Conservation (phyloP, 2,113 vertebrate genomes). For the Phoxinus phoxinus region DNA sequence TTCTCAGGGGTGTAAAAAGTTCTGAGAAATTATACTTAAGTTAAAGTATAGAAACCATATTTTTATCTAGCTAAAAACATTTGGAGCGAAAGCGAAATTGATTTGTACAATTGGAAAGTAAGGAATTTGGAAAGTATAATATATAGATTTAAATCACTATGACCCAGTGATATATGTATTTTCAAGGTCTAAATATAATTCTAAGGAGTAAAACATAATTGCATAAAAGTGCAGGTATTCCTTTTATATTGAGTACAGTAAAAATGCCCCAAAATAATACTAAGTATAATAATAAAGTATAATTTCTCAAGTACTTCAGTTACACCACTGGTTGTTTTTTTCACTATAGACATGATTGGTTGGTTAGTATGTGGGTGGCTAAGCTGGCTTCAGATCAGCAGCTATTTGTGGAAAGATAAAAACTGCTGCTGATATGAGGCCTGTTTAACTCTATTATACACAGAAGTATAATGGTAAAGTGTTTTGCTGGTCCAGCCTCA, state of each 20-base stretch:
- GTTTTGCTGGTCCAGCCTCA: neutral
- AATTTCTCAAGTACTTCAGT: neutral
- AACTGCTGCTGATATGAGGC: slow-evolving; percentile 1
- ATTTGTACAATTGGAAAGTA: neutral
- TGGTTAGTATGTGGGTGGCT: slow-evolving; percentile 19
- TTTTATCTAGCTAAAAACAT: neutral
- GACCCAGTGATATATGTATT: neutral
- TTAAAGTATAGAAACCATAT: neutral
- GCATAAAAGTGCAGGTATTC: neutral
- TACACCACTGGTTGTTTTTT: neutral
- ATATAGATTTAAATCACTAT: slow-evolving; percentile 2
- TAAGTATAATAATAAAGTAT: neutral
- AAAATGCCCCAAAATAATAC: neutral
- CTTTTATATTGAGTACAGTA: neutral
- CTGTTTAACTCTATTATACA: slow-evolving; percentile 16
- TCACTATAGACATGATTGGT: slow-evolving; percentile 15
- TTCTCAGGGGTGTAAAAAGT: neutral
- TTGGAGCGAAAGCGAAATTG: neutral
- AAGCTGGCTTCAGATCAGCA: slow-evolving; percentile 23
- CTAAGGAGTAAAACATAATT: neutral
- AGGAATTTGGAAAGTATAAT: no score
- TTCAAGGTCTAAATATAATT: neutral
- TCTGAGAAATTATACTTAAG: neutral
- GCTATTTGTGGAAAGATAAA: slow-evolving; percentile 24
- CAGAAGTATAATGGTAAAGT: slow-evolving; percentile 1